Percentiles rank a stretch among this genome's conserved stretches.
Conservation (phyloP, 2,888 invertebrate genomes). For the Chrysotoxum bicinctum region DNA sequence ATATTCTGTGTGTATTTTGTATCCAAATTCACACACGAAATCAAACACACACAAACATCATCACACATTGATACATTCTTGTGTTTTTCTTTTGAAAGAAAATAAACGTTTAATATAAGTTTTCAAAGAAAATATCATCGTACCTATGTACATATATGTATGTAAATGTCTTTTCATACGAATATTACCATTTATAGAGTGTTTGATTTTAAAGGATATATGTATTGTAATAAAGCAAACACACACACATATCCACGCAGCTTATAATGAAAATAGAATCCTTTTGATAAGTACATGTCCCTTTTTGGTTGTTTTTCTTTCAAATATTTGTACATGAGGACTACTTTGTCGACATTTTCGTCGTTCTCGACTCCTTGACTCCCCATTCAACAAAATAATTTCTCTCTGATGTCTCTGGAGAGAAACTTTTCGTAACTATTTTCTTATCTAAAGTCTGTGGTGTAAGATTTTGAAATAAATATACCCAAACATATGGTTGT, state of each 20-base stretch:
- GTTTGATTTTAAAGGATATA: neutral
- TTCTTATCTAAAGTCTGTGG: neutral
- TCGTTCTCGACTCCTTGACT: neutral
- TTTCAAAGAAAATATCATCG: constrained; percentile 1
- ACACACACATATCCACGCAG: neutral
- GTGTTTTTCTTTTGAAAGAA: constrained; percentile 9
- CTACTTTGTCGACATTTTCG: neutral
- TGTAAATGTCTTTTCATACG: neutral
- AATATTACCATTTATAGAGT: neutral
- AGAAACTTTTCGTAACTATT: constrained; percentile 1
- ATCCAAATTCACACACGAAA: neutral
- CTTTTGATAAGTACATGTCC: neutral
- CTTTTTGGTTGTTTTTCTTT: constrained; percentile 12
- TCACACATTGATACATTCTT: neutral
- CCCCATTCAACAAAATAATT: neutral
- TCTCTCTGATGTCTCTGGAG: neutral
- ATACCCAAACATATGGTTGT: neutral
- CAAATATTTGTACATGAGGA: neutral
- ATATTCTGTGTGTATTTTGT: neutral
- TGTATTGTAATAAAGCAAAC: neutral
- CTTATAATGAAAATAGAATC: neutral
- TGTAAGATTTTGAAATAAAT: neutral
- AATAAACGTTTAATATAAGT: constrained; percentile 1
- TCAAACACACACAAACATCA: neutral
- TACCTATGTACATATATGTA: neutral